A percentile compares a stretch with the other conserved stretches of the same genome.
These are phyloP conservation scores for Montipora cactus DNA, from an alignment of 64 coral and sea anemone species.

Conservation along the genomic window DNA sequence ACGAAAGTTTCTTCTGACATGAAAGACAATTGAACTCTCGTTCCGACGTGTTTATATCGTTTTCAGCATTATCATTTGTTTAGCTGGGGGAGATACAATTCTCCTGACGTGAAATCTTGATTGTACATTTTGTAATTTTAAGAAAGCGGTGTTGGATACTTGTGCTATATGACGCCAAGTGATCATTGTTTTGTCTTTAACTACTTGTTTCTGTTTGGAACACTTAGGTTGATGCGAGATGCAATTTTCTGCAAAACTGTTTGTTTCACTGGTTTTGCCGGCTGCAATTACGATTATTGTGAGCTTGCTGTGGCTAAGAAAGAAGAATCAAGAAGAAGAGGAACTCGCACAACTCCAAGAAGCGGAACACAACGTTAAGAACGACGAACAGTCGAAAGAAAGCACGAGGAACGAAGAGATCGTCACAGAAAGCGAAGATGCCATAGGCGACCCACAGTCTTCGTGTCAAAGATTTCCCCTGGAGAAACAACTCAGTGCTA, in stretches of 20 bases:
- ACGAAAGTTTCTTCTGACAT: too few species aligned
- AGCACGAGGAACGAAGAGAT: neutral
- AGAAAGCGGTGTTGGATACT: neutral
- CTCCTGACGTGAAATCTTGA: neutral
- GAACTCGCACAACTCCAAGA: conserved; percentile 18
- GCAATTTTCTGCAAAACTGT: conserved; percentile 58
- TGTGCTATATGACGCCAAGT: neutral
- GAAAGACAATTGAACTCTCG: too few species aligned
- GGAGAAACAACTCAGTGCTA: conserved; percentile 27
- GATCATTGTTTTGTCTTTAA: neutral
- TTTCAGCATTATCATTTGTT: neutral
- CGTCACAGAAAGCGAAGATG: neutral
- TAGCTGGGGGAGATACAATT: neutral
- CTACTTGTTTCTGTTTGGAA: neutral
- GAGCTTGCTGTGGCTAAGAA: conserved; percentile 80
- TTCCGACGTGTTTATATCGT: neutral
- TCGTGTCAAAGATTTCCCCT: neutral
- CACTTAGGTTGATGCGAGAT: conserved; percentile 46
- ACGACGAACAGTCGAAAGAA: neutral
- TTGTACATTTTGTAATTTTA: neutral
- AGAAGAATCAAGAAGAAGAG: conserved; percentile 40
- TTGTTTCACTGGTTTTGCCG: conserved; percentile 58
- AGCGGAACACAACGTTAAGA: neutral
- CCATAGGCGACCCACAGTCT: neutral
- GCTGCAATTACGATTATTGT: conserved; percentile 83